Evolutionary conservation across 2,113 vertebrate species (phyloP).

Genomic region (Rhadina sibilatrix): DNA sequence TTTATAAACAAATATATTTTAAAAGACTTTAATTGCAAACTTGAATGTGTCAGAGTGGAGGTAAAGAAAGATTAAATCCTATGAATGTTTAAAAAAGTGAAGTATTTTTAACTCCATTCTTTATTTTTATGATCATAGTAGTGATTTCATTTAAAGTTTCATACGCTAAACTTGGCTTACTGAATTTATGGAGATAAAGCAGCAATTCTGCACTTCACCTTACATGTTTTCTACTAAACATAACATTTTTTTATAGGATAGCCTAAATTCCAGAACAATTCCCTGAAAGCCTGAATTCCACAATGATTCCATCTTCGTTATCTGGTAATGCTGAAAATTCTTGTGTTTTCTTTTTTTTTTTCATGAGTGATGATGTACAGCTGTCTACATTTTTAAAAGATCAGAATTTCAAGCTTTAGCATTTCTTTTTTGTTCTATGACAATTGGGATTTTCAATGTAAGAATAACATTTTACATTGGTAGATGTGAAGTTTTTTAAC

Average conservation of each 20-base stretch:
- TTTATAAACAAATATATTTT: neutral
- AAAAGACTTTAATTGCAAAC: neutral
- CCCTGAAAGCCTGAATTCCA: neutral
- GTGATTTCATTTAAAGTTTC: neutral
- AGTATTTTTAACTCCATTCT: neutral
- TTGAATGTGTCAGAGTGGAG: neutral
- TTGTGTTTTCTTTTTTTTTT: neutral
- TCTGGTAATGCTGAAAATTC: neutral
- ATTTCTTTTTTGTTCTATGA: neutral
- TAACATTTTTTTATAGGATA: neutral
- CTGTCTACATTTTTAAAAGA: neutral
- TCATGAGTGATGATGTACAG: neutral
- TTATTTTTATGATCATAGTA: neutral
- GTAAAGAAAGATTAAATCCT: neutral
- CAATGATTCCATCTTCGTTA: fast-evolving
- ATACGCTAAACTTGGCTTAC: neutral
- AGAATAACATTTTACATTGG: neutral
- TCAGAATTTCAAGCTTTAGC: neutral
- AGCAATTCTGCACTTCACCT: neutral
- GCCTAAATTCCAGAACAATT: neutral
- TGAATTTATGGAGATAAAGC: neutral
- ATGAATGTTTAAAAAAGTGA: neutral
- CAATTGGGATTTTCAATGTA: neutral
- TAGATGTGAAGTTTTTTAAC: neutral
- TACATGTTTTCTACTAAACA: neutral